phyloP scores from a whole-genome alignment of 2,888 invertebrate species.

The Anthrax anthrax region DNA sequence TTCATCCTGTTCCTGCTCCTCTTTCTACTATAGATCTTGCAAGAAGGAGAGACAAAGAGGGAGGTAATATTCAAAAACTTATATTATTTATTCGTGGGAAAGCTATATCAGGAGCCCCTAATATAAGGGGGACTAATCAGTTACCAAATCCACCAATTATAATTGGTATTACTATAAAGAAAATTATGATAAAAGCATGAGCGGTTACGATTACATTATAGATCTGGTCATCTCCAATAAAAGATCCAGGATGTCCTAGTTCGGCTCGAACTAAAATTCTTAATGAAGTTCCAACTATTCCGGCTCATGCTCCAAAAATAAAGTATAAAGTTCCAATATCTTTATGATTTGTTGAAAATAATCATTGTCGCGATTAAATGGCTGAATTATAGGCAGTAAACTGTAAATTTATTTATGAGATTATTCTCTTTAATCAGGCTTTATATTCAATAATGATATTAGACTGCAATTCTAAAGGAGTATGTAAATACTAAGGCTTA shows the following conservation, averaged over 20 bases:
- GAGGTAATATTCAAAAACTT: conserved; percentile 67
- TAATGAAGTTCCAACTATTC: conserved; percentile 53
- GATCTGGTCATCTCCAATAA: conserved; percentile 60
- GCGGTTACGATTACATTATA: conserved; percentile 67
- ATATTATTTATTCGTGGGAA: conserved; percentile 75
- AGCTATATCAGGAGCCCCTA: conserved; percentile 66
- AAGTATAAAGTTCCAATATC: conserved; percentile 63
- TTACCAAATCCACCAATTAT: conserved; percentile 76
- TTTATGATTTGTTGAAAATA: conserved; percentile 60
- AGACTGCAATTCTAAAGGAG: conserved; percentile 48
- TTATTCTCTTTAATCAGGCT: conserved; percentile 39
- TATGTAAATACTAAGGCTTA: conserved; percentile 40
- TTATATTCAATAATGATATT: conserved; percentile 43
- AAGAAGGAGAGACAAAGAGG: conserved; percentile 49
- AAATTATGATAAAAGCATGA: conserved; percentile 73
- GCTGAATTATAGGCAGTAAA: conserved; percentile 46
- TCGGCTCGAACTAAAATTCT: conserved; percentile 59
- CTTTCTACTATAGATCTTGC: conserved; percentile 49
- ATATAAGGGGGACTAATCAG: conserved; percentile 61
- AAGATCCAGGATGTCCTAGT: conserved; percentile 48
- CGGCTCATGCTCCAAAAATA: conserved; percentile 50
- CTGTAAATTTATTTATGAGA: conserved; percentile 50
- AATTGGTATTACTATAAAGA: conserved; percentile 59
- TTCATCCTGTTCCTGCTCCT: conserved; percentile 66
- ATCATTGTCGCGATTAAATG: conserved; percentile 51